Evolutionary conservation across 2,888 invertebrate genomes (phyloP), one percentile per base, ranked within the genome.

Genomic region (Agapostemon virescens): DNA sequence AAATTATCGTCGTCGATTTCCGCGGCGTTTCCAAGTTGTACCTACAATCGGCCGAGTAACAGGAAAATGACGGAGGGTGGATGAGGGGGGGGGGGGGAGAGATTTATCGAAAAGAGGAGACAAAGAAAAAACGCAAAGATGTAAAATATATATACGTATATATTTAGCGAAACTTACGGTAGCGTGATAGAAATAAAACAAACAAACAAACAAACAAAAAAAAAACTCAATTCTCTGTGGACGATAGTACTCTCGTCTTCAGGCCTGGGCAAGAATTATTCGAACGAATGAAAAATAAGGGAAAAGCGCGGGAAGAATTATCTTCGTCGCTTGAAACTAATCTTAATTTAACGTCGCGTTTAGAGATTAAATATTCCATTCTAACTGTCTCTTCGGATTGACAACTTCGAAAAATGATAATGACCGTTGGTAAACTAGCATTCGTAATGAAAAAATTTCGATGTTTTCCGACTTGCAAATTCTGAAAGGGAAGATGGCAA

Each of bases 1-100:
- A 77, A n/a, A 74, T 70, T 77, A 75, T 83, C 81, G 83, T 83
- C 74, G 63, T 69, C 66, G 71, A 69, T 77, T n/a, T 78, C 26
- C 73, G 66, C 52, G 58, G 30, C 38, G 58, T 40, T 26, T 81
- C 36, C 70, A 72, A 69, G 66, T 64, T n/a, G 63, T 49, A 69
- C 45, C 66, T n/a, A 78, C 23, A 26, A 38, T 79, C 40, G 23
- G 26, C 20, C 20, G 11, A 7, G 45, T 20, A 13, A 55, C 23
- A 30, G n/a, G 52, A 9, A 69, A 33, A 40, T n/a, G n/a, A n/a
- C n/a, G n/a, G n/a, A n/a, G n/a, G n/a, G n/a, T n/a, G n/a, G n/a
- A n/a, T n/a, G n/a, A n/a, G n/a, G n/a, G n/a, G n/a, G n/a, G n/a
- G n/a, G n/a, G n/a, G n/a, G n/a, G 58, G 45, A 33, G 58, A 63